phyloP scores from a whole-genome alignment of 2,888 invertebrate species.

The Agonopterix heracliana region DNA sequence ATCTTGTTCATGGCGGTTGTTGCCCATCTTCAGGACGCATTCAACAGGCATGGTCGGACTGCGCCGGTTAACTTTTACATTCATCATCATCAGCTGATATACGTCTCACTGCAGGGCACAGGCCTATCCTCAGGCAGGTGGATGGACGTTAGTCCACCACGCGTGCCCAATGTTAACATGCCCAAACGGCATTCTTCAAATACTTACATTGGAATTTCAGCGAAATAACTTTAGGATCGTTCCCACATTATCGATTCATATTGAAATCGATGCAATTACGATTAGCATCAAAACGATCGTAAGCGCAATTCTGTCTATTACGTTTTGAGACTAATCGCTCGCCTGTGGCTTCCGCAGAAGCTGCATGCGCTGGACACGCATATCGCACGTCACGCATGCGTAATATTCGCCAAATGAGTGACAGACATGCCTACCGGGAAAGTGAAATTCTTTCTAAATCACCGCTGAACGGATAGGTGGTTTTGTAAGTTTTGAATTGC shows the following conservation, averaged over 20 bases:
- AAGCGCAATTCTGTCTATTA: conserved; percentile 7
- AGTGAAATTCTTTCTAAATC: conserved; percentile 29
- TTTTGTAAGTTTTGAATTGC: too few species aligned
- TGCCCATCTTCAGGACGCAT: too few species aligned
- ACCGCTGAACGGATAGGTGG: background rate
- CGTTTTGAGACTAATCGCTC: conserved; percentile 9
- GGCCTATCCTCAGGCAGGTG: too few species aligned
- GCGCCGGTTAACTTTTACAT: too few species aligned
- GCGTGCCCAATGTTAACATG: too few species aligned
- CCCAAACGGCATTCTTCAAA: background rate
- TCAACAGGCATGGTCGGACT: too few species aligned
- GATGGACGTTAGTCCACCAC: too few species aligned
- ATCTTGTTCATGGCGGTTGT: too few species aligned
- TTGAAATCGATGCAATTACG: conserved; percentile 15
- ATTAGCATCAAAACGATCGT: conserved; percentile 16
- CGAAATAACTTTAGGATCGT: conserved; percentile 3
- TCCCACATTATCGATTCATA: conserved; percentile 28
- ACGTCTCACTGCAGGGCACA: too few species aligned
- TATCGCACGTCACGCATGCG: conserved; percentile 44
- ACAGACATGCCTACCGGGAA: conserved; percentile 47
- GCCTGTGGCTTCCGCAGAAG: conserved; percentile 61
- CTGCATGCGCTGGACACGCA: conserved; percentile 40
- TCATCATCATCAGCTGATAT: too few species aligned
- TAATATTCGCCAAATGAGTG: conserved; percentile 27
- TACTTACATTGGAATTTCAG: background rate